phyloP scores from a whole-genome alignment of 1,140 invertebrate species.

The Scaptomyza pallida region DNA sequence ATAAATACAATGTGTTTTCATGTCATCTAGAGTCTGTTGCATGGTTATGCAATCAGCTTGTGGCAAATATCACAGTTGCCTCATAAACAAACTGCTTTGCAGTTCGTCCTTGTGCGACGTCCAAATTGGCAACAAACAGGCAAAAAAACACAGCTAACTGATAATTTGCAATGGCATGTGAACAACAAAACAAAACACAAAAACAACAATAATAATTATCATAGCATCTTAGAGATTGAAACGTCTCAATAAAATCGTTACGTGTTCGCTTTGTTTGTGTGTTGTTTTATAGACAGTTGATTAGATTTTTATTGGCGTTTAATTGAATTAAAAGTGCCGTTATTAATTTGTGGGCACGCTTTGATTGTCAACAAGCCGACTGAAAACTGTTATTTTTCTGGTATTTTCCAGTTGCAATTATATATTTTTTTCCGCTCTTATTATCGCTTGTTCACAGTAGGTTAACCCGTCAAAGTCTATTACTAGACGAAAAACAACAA shows the following conservation, averaged over 20 bases:
- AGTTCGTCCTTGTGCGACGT: slow-evolving; percentile 23
- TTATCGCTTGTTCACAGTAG: slow-evolving; percentile 46
- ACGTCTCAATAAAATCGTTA: background rate
- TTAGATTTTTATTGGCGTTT: slow-evolving; percentile 76
- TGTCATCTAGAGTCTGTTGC: slow-evolving; percentile 15
- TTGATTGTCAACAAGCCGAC: slow-evolving; percentile 59
- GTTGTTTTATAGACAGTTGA: slow-evolving; percentile 38
- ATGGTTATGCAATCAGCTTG: slow-evolving; percentile 53
- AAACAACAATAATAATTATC: background rate
- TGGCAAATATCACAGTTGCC: slow-evolving; percentile 60
- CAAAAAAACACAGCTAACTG: slow-evolving; percentile 38
- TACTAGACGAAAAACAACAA: slow-evolving; percentile 12
- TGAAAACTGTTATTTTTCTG: slow-evolving; percentile 56
- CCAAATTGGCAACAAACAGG: slow-evolving; percentile 58
- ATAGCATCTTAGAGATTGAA: background rate
- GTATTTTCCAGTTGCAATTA: slow-evolving; percentile 79
- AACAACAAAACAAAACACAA: no score
- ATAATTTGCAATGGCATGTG: slow-evolving; percentile 49
- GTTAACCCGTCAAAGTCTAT: slow-evolving; percentile 27
- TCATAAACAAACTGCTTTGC: slow-evolving; percentile 40
- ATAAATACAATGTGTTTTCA: slow-evolving; percentile 16
- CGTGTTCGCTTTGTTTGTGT: background rate
- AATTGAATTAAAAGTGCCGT: slow-evolving; percentile 73
- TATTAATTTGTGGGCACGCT: slow-evolving; percentile 71
- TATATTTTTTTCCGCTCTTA: slow-evolving; percentile 1